Evolutionary conservation across 2,888 invertebrate genomes (phyloP).

Genomic region (Periphyllus acericola): DNA sequence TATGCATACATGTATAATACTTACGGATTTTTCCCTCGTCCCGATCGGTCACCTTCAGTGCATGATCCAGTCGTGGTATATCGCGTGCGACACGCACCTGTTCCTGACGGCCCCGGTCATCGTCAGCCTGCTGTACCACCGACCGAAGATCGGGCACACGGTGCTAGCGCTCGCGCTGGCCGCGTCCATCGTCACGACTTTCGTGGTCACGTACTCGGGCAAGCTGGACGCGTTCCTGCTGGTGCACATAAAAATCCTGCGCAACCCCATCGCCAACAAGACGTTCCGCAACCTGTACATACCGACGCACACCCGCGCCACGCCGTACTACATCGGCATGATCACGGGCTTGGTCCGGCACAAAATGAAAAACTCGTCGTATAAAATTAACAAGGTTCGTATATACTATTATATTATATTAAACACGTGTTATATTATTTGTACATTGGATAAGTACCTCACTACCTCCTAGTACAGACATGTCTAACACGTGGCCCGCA

Average conservation of each 20-base stretch:
- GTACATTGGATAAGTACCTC: too few species aligned
- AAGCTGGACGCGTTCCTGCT: slow-evolving; percentile 61
- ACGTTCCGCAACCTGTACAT: slow-evolving; percentile 64
- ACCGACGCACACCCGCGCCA: slow-evolving; percentile 64
- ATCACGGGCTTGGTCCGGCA: slow-evolving; percentile 63
- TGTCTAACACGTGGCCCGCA: too few species aligned
- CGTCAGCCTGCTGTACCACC: slow-evolving; percentile 61
- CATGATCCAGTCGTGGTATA: slow-evolving; percentile 64
- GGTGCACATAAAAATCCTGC: slow-evolving; percentile 62
- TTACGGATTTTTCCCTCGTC: too few species aligned
- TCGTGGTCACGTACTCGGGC: slow-evolving; percentile 62
- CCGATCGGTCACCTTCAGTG: slow-evolving; percentile 47
- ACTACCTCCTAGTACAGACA: too few species aligned
- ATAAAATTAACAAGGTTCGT: slow-evolving; percentile 63
- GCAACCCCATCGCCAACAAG: slow-evolving; percentile 63
- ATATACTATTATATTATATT: not conserved
- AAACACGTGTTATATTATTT: not conserved
- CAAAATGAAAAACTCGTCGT: slow-evolving; percentile 62
- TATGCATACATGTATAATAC: too few species aligned
- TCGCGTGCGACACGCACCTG: slow-evolving; percentile 64
- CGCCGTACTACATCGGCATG: slow-evolving; percentile 65
- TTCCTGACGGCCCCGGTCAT: slow-evolving; percentile 63
- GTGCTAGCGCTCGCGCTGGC: slow-evolving; percentile 44
- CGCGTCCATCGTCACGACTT: slow-evolving; percentile 61
- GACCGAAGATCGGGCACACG: slow-evolving; percentile 52